A percentile compares a stretch with the other conserved stretches of the same genome.
Conservation (phyloP, 2,113 vertebrate genomes). For the Noctilio leporinus region DNA sequence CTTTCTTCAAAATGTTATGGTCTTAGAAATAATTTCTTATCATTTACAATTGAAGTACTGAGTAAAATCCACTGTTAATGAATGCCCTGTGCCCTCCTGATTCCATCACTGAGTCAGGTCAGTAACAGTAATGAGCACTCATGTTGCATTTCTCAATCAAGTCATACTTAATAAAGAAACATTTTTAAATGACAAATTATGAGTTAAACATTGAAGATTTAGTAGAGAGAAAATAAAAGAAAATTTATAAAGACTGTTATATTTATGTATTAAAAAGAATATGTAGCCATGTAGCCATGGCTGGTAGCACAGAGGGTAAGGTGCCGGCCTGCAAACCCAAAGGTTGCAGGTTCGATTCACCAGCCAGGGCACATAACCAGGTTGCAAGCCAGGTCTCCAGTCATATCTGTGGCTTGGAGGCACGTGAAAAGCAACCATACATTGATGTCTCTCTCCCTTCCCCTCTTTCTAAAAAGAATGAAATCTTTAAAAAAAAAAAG, state of each 20-base stretch:
- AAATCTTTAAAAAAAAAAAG: no score
- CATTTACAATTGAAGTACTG: neutral
- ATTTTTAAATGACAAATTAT: neutral
- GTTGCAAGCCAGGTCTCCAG: no score
- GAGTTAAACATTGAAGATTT: neutral
- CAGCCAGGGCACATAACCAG: no score
- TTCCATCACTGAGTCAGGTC: neutral
- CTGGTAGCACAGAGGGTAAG: no score
- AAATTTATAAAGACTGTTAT: neutral
- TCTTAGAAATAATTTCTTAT: constrained; percentile 30
- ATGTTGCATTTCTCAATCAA: neutral
- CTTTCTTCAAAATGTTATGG: neutral
- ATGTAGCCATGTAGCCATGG: no score
- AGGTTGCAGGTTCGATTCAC: no score
- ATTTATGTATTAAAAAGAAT: neutral
- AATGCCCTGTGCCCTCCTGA: neutral
- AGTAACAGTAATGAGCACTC: neutral
- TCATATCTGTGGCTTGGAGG: no score
- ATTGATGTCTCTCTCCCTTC: no score
- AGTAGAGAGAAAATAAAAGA: neutral
- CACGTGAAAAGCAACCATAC: no score
- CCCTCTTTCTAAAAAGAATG: no score
- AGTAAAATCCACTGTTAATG: neutral
- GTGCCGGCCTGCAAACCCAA: no score
- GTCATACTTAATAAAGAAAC: neutral